These are phyloP conservation scores for Labroides dimidiatus DNA, from an alignment of 2,797 vertebrate species.

Conservation along the genomic window DNA sequence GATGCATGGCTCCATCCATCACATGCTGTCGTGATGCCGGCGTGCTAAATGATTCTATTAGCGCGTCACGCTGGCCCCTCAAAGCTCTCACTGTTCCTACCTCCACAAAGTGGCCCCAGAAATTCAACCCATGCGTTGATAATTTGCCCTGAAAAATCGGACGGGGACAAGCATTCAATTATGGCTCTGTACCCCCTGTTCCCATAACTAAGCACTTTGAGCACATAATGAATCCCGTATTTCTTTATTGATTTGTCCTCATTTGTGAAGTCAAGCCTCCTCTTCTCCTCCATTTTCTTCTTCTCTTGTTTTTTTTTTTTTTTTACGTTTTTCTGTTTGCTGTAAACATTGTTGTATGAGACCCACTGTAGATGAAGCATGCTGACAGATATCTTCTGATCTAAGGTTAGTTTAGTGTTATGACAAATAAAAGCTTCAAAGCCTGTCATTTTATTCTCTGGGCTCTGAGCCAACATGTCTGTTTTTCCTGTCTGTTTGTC, in stretches of 20 bases:
- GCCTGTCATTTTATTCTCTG: constrained; percentile 61
- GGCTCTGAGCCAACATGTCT: constrained; percentile 46
- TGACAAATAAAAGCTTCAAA: constrained; percentile 58
- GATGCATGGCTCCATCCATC: constrained; percentile 71
- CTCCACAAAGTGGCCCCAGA: constrained; percentile 71
- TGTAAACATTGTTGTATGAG: constrained; percentile 8
- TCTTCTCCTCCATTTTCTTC: neutral
- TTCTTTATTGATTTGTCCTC: constrained; percentile 24
- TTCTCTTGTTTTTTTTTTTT: too few relatives aligned
- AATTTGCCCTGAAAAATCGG: constrained; percentile 78
- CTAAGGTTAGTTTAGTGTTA: constrained; percentile 52
- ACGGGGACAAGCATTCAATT: constrained; percentile 73
- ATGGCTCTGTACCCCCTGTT: constrained; percentile 72
- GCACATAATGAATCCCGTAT: constrained; percentile 40
- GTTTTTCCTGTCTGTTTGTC: constrained; percentile 58
- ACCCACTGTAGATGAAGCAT: constrained; percentile 18
- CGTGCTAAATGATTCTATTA: constrained; percentile 79
- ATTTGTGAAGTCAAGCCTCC: neutral
- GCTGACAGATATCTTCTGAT: constrained; percentile 67
- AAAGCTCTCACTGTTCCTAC: constrained; percentile 79
- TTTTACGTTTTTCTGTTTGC: too few relatives aligned
- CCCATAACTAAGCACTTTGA: constrained; percentile 63
- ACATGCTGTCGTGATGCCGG: constrained; percentile 68
- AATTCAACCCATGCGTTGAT: constrained; percentile 74
- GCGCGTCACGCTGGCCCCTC: constrained; percentile 65